Evolutionary conservation across 2,113 vertebrate species (phyloP).

Genomic region (Osmerus mordax): DNA sequence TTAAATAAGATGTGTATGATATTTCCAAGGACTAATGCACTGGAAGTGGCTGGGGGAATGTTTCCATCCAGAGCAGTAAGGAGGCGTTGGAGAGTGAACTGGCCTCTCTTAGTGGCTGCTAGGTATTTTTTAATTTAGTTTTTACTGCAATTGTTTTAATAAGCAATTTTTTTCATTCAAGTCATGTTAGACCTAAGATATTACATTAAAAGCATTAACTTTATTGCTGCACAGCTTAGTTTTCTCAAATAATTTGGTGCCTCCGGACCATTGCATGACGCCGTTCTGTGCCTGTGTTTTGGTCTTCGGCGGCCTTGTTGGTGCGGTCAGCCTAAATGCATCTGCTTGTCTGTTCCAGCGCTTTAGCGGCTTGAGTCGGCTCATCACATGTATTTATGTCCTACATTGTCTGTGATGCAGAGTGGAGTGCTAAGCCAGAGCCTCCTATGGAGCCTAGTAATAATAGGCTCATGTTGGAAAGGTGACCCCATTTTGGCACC

Average conservation of each 20-base stretch:
- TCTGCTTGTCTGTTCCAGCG: slow-evolving; percentile 20
- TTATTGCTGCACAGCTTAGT: neutral
- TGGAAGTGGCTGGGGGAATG: slow-evolving; percentile 23
- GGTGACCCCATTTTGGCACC: slow-evolving; percentile 36
- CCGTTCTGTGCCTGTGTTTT: neutral
- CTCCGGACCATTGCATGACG: too few species aligned
- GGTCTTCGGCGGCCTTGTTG: neutral
- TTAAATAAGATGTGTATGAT: slow-evolving; percentile 47
- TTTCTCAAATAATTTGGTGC: too few species aligned
- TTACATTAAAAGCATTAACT: neutral
- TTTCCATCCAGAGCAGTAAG: slow-evolving; percentile 18
- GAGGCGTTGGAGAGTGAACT: slow-evolving; percentile 15
- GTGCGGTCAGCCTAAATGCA: neutral
- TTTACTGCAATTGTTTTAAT: slow-evolving; percentile 14
- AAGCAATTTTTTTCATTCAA: slow-evolving; percentile 14
- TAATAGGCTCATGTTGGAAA: slow-evolving; percentile 48
- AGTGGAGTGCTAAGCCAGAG: slow-evolving; percentile 28
- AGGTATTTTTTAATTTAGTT: slow-evolving; percentile 16
- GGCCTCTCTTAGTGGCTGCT: too few species aligned
- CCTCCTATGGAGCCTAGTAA: slow-evolving; percentile 46
- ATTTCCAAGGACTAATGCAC: slow-evolving; percentile 32
- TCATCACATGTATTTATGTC: slow-evolving; percentile 32
- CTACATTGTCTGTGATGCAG: slow-evolving; percentile 23
- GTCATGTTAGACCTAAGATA: too few species aligned
- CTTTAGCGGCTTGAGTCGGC: slow-evolving; percentile 23